Evolutionary conservation across 2,797 vertebrate species (phyloP).

Genomic region (Poecilia wingei): DNA sequence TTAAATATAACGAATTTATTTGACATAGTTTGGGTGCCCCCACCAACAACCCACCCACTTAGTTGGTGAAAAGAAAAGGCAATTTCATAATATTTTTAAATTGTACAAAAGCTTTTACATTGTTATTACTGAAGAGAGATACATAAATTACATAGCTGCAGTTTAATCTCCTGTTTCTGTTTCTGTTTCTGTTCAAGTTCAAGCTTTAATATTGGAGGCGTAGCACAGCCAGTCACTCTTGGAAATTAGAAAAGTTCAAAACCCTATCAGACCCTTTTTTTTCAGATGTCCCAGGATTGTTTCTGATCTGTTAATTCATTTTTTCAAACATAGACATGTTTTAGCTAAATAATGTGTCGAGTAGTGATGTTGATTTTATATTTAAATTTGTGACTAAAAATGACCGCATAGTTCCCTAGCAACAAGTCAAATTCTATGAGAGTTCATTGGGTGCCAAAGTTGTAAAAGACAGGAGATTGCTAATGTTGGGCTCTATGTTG

Average conservation of each 20-base stretch:
- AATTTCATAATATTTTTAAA: neutral
- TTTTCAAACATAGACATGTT: neutral
- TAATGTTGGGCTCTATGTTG: neutral
- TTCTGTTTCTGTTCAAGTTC: neutral
- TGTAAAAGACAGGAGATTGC: neutral
- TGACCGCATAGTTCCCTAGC: neutral
- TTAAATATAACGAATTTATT: constrained; percentile 34
- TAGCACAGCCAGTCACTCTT: neutral
- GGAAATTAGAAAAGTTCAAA: neutral
- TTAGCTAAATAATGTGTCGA: neutral
- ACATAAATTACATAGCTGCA: neutral
- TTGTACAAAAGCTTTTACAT: neutral
- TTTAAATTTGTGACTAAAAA: neutral
- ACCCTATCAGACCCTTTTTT: neutral
- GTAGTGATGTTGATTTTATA: neutral
- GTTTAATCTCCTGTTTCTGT: neutral
- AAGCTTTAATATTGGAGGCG: neutral
- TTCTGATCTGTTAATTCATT: neutral
- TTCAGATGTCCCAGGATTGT: neutral
- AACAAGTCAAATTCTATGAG: neutral
- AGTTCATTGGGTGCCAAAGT: neutral
- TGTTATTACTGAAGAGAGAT: neutral
- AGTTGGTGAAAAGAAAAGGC: neutral
- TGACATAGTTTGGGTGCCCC: neutral
- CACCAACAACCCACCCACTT: neutral